Evolutionary conservation across 2,888 invertebrate species (phyloP), one percentile per base, ranked within the genome.

Genomic region (Griposia aprilina): DNA sequence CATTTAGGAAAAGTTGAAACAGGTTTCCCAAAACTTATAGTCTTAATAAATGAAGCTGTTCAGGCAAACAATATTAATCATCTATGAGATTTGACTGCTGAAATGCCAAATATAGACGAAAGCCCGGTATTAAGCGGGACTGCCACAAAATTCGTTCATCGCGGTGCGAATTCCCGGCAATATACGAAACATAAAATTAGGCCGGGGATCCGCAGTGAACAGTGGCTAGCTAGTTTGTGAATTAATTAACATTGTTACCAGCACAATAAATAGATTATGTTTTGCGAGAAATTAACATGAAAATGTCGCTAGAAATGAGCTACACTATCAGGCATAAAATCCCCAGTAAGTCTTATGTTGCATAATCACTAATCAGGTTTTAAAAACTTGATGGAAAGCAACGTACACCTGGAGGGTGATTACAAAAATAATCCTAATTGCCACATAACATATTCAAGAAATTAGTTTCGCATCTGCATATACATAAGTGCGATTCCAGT

Each of bases 161-260:
- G 62, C 36, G 36, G 36, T 74, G 50, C 55, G 26, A 81, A 79
- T 76, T 65, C 63, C 70, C 41, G 63, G 71, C 74, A 68, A 80
- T 80, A 62, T 76, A 78, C 68, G 69, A 77, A 69, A 67, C 69
- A 71, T 78, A 81, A 81, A 83, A 88, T 83, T 75, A 83, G 75
- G 68, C 36, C 48, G 23, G 36, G 63, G 63, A 79, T 76, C 83
- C 68, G 48, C 63, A 69, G 45, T 70, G 62, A 55, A 66, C 63
- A 63, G 59, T 69, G 13, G 62, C 30, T n/a, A 73, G 73, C 74
- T 74, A 84, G 66, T 81, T 74, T 63, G 41, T 80, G 85, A 87
- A 76, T 80, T 75, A 80, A 69, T 77, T 75, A 80, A 72, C 74
- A 68, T 50, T 75, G 81, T 84, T 66, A 57, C 69, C 65, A 60